Conservation (phyloP, 2,797 vertebrate genomes). For the Acanthornis magna region DNA sequence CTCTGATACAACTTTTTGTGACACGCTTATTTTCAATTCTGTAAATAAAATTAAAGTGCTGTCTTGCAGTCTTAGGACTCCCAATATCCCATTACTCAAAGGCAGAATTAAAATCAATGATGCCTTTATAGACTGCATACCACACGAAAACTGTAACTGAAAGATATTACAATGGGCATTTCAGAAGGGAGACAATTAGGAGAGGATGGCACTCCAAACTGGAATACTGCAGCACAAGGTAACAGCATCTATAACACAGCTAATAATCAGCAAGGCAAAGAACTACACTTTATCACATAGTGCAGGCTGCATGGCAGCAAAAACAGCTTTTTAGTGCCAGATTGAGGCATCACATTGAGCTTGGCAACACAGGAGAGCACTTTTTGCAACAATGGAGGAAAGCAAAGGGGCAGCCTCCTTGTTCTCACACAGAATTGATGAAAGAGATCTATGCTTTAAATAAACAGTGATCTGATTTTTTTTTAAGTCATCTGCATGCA, state of each 20-base stretch:
- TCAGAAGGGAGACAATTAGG: conserved; percentile 30
- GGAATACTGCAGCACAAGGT: background rate
- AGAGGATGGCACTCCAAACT: conserved; percentile 14
- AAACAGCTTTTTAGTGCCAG: conserved; percentile 58
- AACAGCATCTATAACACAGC: conserved; percentile 12
- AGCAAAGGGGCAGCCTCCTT: background rate
- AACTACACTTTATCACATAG: conserved; percentile 63
- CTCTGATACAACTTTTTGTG: background rate
- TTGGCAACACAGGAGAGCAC: conserved; percentile 30
- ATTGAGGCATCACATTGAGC: conserved; percentile 10
- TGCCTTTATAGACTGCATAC: background rate
- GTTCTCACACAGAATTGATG: conserved; percentile 19
- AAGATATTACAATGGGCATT: background rate
- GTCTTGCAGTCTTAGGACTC: background rate
- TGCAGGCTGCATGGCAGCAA: conserved; percentile 45
- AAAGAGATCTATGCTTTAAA: conserved; percentile 55
- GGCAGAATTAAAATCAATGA: background rate
- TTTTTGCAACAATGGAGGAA: conserved; percentile 35
- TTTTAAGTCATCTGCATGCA: background rate
- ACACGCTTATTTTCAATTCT: background rate
- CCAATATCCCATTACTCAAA: background rate
- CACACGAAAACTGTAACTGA: background rate
- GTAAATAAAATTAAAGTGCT: background rate
- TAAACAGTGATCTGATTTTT: background rate
- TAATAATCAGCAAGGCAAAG: conserved; percentile 45